Base-by-base conservation (phyloP, 2,888 invertebrate species). In the Hoplodrina ambigua region DNA sequence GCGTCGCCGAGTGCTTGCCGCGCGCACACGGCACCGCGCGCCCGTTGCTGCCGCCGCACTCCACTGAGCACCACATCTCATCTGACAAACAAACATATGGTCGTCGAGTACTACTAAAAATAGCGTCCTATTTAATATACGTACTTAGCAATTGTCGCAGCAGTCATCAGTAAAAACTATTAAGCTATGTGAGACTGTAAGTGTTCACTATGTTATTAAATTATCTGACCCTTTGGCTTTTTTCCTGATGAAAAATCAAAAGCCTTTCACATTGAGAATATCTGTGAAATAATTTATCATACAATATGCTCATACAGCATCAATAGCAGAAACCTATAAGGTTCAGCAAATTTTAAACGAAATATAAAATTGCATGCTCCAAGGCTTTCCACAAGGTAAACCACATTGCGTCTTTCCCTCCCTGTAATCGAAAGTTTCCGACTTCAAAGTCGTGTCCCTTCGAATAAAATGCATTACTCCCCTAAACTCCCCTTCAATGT, bases 1-100 rank as follows among this genome's bases (percentile, higher is more conserved):
- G 94, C 82, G 98, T 98, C 75, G 98, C 97, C 62, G 98, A 98
- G 94, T 98, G 98, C 94, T 98, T 98, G 88, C 97, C 97, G 78
- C 98, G 96, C 78, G 96, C 95, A 85, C 96, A 95, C 78, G 96
- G 96, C 84, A 96, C 96, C 56, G 94, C 93, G 91, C 93, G 79
- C 91, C 93, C 75, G 72, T 80, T 57, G 64, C 74, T 84, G 56
- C 88, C 84, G 63, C 86, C 89, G 78, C 86, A 86, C 81, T 94
- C 94, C 84, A 95, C 91, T n/a, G 89, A 83, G 68, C 89, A 87
- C 95, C 95, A 95, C 95, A 95, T 95, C 78, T 90, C 92, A 92
- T 86, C 95, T 95, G 89, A 2, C 67, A 37, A 44, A 65, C 61
- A 33, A 56, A 54, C 56, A 25, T 0, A 20, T n/a, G 4, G 15